Conservation (phyloP, 2,888 invertebrate genomes). For the Timandra comae region DNA sequence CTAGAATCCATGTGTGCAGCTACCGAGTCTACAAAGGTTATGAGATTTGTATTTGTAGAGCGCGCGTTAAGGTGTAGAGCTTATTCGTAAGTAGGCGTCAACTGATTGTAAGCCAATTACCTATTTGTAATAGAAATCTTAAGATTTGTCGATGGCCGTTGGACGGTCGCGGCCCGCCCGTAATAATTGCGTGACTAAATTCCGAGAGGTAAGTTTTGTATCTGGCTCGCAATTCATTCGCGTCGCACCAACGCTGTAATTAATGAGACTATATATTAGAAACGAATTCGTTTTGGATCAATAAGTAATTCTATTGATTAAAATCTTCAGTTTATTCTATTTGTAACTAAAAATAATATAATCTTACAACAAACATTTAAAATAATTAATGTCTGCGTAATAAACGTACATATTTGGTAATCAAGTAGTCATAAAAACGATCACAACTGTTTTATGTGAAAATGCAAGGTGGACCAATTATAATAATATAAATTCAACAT, state of each 20-base stretch:
- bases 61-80: conserved; percentile 5
- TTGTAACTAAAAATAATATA: no score
- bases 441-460: no score
- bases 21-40: no score
- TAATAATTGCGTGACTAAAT: conserved; percentile 61
- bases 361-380: no score
- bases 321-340: no score
- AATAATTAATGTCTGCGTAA: no score
- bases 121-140: conserved; percentile 41
- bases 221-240: conserved; percentile 49
- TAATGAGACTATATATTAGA: conserved; percentile 58
- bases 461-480: no score
- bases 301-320: conserved; percentile 36
- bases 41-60: no score
- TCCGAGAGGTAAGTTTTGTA: conserved; percentile 43
- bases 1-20: no score
- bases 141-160: conserved; percentile 34
- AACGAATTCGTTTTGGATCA: conserved; percentile 53
- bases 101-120: conserved; percentile 45
- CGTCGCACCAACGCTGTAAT: conserved; percentile 47
- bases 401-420: no score
- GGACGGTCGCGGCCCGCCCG: conserved; percentile 30
- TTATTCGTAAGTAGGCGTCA: conserved; percentile 28
- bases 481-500: no score
- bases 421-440: no score